Base-by-base conservation (phyloP, 2,797 vertebrate species). In the Rhinophrynus dorsalis region DNA sequence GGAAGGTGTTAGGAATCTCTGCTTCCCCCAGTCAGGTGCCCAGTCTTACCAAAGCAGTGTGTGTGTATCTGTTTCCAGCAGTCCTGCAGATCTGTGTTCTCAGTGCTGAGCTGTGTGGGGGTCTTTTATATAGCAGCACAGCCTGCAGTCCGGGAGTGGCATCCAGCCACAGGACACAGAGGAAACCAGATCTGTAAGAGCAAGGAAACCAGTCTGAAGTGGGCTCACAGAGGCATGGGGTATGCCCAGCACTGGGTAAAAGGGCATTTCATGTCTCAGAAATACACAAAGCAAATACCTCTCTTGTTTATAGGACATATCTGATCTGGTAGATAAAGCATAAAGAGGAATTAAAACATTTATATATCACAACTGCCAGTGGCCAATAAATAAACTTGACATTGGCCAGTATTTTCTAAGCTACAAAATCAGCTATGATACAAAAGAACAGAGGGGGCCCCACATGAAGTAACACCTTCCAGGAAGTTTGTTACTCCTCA, bases 61-160 rank as follows among this genome's bases (percentile, higher is more conserved):
- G 70, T 17, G 11, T 77, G 70, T 55, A 61, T 56, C 68, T 17
- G 11, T 77, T 12, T 58, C 59, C 76, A 74, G 80, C 79, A 33
- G 72, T 76, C 76, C 82, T 76, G 77, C 69, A 2, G 33, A 5
- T 1, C 55, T 75, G 26, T 50, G 76, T 77, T 67, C 68, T 58
- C 62, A 50, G 15, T 23, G 45, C 77, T 40, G 73, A 64, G 33
- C 67, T 2, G 59, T 57, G 75, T 3, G 29, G 11, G 74, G 17
- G 71, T 77, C 60, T 83, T 84, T 91, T 91, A 89, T 90, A 90
- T 90, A 90, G 86, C 81, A 65, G 68, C 48, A 64, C 60, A 64
- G 60, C 51, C 47, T 37, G 24, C 42, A 71, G 44, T 84, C 55
- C 73, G 80, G 79, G 75, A 44, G 73, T 89, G 90, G 88, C 89